These are phyloP conservation scores for Alexandromys fortis DNA, from an alignment of 2,113 vertebrate species.

Conservation along the genomic window DNA sequence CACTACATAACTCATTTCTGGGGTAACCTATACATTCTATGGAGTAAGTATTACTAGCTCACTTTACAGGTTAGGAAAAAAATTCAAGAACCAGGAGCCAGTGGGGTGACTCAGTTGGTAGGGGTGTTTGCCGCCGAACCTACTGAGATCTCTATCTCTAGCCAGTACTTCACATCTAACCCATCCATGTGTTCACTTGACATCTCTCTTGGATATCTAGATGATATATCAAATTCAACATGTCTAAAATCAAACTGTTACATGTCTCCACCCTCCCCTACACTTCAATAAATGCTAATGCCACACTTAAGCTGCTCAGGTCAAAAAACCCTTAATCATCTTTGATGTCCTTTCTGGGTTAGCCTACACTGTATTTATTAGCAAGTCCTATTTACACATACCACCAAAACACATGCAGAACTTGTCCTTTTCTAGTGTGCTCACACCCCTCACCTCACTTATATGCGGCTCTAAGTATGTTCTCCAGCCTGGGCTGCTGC, in stretches of 20 bases:
- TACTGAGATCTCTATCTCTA: not conserved
- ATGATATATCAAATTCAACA: constrained; percentile 4
- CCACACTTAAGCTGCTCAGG: not conserved
- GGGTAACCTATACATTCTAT: not conserved
- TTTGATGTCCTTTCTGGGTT: not conserved
- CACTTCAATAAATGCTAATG: not conserved
- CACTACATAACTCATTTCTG: not conserved
- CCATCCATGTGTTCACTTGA: not conserved
- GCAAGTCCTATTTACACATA: not conserved
- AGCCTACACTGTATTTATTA: not conserved
- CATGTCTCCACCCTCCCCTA: not conserved
- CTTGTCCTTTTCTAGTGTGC: not conserved
- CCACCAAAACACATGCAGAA: not conserved
- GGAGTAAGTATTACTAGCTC: not conserved
- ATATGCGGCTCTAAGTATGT: no score
- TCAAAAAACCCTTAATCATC: not conserved
- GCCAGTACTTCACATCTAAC: not conserved
- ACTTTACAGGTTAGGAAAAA: not conserved
- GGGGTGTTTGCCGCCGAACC: no score
- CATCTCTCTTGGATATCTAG: not conserved
- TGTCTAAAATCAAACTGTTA: constrained; percentile 31
- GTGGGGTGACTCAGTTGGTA: not conserved
- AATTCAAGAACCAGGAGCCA: not conserved
- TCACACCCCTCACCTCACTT: not conserved
- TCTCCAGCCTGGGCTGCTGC: not conserved